Base-by-base conservation (phyloP, 1,140 invertebrate species). In the Drosophila sp. region DNA sequence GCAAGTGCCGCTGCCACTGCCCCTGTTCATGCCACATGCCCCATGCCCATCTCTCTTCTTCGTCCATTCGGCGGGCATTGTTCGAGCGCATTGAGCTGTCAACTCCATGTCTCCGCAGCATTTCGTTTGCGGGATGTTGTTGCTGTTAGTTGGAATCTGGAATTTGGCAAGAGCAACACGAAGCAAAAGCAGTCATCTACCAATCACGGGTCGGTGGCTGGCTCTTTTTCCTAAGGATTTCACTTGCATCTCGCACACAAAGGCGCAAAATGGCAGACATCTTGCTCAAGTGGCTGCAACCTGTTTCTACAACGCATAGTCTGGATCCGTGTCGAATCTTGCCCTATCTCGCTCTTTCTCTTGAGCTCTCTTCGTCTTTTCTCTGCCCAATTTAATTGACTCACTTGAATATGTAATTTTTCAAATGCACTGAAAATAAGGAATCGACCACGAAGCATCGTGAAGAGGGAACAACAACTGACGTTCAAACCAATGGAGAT, bases 11-110 rank as follows among this genome's bases (percentile, higher is more conserved):
- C 17, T 63, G 30, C 30, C 4, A 1, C 2, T 11, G 8, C 35
- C 10, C 35, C 10, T 27, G 25, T 25, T 5, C 44, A 7, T 47
- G 10, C 38, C 38, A n/a, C 10, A 33, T 50, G 33, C 29, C 23
- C 32, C n/a, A n/a, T 44, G 6, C 50, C 63, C 25, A 40, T 66
- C 63, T 54, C 60, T 73, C 33, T 60, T 60, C 33, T 60, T 60
- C 33, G 44, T 66, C 50, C 72, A 33, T 57, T 40, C 4, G 5
- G 17, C 17, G 75, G 74, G 80, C 89, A 90, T 89, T 89, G 84
- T 87, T 87, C 80, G 78, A 80, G 84, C 73, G 84, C 84, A 87
- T 87, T 89, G 84, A 87, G 84, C 84, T 87, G 84, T 87, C 84
- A 87, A 87, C 84, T 89, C 89, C 84, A 87, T 89, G 84, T 87